Evolutionary conservation across 92 coral and sea anemone genomes (phyloP).

Genomic region (Pocillopora grandis): DNA sequence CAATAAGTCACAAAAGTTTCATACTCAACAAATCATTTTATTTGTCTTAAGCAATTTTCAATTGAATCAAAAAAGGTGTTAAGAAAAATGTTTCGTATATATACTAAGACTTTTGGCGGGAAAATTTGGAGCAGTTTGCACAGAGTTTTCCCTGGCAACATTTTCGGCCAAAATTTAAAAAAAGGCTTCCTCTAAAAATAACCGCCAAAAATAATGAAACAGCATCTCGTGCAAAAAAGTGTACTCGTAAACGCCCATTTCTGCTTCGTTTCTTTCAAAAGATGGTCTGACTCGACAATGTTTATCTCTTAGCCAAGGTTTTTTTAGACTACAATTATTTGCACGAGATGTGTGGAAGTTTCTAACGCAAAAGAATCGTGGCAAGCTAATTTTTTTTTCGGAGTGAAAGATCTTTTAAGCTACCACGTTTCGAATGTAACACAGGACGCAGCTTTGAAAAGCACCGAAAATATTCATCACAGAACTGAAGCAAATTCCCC

Average conservation of each 20-base stretch:
- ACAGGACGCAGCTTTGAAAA: not conserved
- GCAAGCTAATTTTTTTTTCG: no score
- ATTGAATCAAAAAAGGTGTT: not conserved
- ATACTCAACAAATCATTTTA: no score
- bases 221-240: not conserved
- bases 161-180: not conserved
- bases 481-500: no score
- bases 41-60: not conserved
- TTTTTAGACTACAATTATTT: no score
- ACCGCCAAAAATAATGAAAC: not conserved
- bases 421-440: not conserved
- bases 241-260: not conserved
- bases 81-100: not conserved
- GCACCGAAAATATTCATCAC: no score
- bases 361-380: no score
- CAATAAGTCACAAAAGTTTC: not conserved
- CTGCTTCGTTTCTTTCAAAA: not conserved
- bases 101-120: constrained; percentile 16
- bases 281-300: not conserved
- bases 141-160: constrained; percentile 13
- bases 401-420: not conserved
- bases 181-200: not conserved
- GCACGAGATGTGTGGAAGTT: not conserved
- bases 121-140: constrained; percentile 8
- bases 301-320: not conserved